Evolutionary conservation across 2,888 invertebrate genomes (phyloP).

Genomic region (Psylliodes chrysocephalus): DNA sequence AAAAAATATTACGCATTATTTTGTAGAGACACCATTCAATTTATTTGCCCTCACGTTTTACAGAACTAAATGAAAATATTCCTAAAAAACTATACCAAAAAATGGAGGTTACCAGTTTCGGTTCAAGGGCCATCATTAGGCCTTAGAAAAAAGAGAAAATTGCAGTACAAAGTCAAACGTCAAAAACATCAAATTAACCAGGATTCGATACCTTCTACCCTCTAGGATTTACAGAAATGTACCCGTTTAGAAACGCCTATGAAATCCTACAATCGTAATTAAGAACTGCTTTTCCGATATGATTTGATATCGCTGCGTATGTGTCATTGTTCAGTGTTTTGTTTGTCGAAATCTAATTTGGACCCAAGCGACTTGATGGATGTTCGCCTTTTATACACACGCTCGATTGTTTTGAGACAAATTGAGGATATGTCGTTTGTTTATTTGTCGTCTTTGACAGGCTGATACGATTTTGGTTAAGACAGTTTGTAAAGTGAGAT

Average conservation of each 20-base stretch:
- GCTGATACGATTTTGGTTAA: conserved; percentile 17
- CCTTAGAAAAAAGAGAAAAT: no score
- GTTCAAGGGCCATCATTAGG: no score
- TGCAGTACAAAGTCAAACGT: no score
- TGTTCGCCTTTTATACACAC: conserved; percentile 26
- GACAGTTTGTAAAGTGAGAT: conserved; percentile 11
- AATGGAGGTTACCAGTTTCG: no score
- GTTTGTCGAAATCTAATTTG: conserved; percentile 44
- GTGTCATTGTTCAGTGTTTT: conserved; percentile 42
- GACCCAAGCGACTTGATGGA: conserved; percentile 22
- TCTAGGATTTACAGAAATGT: no score
- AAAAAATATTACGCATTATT: no score
- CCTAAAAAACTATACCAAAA: no score
- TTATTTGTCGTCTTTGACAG: conserved; percentile 26
- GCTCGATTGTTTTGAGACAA: conserved; percentile 32
- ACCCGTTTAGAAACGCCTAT: not conserved
- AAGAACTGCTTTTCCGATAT: conserved; percentile 40
- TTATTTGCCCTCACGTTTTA: no score
- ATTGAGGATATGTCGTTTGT: conserved; percentile 28
- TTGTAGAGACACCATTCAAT: no score
- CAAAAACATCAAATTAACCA: no score
- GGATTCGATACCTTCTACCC: no score
- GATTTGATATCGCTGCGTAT: conserved; percentile 37
- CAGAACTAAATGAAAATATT: no score
- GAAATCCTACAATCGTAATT: conserved; percentile 38